phyloP scores from a whole-genome alignment of 2,888 invertebrate genomes.

The Drosophila borborema region DNA sequence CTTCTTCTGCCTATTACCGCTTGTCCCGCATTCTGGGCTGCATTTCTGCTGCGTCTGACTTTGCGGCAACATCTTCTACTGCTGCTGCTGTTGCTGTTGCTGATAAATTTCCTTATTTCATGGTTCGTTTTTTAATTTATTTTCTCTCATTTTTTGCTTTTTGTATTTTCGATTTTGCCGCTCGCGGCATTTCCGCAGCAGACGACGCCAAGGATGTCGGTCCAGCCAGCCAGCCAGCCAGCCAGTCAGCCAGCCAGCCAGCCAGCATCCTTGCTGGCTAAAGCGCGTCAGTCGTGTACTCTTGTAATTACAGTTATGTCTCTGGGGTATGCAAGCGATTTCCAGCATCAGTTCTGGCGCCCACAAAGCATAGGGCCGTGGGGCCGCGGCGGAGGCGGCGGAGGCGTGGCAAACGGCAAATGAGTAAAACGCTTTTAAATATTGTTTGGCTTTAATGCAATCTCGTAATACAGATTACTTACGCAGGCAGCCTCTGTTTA shows the following conservation, averaged over 20 bases:
- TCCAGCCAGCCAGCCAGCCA: slow-evolving; percentile 5
- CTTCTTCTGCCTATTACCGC: slow-evolving; percentile 5
- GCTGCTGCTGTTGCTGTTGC: slow-evolving; percentile 46
- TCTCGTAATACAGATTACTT: slow-evolving; percentile 56
- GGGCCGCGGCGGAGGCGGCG: neutral
- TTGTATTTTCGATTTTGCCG: slow-evolving; percentile 62
- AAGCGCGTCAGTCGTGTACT: slow-evolving; percentile 62
- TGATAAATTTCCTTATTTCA: slow-evolving; percentile 80
- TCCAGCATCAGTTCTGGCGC: slow-evolving; percentile 18
- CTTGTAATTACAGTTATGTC: slow-evolving; percentile 80
- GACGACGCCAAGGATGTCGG: slow-evolving; percentile 47
- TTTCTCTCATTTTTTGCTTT: slow-evolving; percentile 33
- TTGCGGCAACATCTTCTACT: slow-evolving; percentile 10
- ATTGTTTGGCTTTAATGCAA: slow-evolving; percentile 68
- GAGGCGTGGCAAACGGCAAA: slow-evolving; percentile 34
- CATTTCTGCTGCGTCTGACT: slow-evolving; percentile 62
- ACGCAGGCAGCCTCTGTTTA: slow-evolving; percentile 44
- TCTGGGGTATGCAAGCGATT: slow-evolving; percentile 69
- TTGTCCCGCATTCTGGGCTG: slow-evolving; percentile 18
- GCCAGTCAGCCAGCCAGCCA: slow-evolving; percentile 3
- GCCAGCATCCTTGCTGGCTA: slow-evolving; percentile 23
- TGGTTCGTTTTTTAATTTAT: slow-evolving; percentile 78
- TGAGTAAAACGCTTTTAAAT: slow-evolving; percentile 66
- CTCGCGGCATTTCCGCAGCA: slow-evolving; percentile 72
- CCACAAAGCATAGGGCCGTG: neutral